phyloP scores from a whole-genome alignment of 2,888 invertebrate species.

The Phania funesta region DNA sequence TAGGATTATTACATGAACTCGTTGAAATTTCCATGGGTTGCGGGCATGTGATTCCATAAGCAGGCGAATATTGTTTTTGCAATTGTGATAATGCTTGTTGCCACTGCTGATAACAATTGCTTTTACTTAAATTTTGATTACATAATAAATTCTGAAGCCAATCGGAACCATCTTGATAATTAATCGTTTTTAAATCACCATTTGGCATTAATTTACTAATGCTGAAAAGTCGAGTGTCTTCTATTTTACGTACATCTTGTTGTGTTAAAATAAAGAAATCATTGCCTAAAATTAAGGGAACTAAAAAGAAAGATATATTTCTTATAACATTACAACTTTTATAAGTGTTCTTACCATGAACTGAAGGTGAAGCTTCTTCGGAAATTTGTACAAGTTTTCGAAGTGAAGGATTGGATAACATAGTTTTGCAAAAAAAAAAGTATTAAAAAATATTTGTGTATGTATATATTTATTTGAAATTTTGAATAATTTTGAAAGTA shows the following conservation, averaged over 20 bases:
- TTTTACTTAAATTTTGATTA: conserved; percentile 22
- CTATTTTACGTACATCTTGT: conserved; percentile 76
- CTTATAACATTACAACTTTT: background rate
- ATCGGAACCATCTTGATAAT: background rate
- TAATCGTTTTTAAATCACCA: conserved; percentile 56
- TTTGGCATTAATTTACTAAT: conserved; percentile 70
- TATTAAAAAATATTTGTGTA: background rate
- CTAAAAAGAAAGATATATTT: conserved; percentile 62
- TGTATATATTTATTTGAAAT: conserved; percentile 10
- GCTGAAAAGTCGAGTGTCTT: conserved; percentile 72
- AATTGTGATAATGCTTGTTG: background rate
- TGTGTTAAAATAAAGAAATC: conserved; percentile 74
- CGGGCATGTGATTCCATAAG: background rate
- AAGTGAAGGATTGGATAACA: conserved; percentile 59
- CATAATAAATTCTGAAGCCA: conserved; percentile 11
- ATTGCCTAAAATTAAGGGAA: conserved; percentile 74
- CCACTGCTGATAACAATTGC: background rate
- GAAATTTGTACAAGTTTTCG: conserved; percentile 72
- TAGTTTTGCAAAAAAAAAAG: conserved; percentile 29
- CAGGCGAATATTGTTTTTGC: background rate
- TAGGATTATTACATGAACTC: background rate
- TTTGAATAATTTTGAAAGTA: conserved; percentile 35
- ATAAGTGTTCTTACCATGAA: conserved; percentile 71
- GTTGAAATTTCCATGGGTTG: conserved; percentile 50
- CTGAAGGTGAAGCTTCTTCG: conserved; percentile 72